phyloP scores from a whole-genome alignment of 2,888 invertebrate genomes.

The Rhabditophanes sp. region DNA sequence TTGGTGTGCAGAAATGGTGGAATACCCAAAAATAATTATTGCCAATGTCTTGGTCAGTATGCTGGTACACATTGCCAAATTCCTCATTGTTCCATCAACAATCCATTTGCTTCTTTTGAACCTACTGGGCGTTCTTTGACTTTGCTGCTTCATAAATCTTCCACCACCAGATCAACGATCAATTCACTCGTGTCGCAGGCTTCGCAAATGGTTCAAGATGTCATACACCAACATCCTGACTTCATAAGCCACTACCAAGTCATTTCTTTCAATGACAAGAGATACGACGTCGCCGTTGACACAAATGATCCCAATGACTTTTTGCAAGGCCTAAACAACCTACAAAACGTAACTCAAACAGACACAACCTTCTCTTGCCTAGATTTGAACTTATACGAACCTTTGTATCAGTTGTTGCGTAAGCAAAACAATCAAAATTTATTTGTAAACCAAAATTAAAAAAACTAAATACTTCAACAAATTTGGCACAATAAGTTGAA shows the following conservation, averaged over 20 bases:
- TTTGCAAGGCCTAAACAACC: constrained; percentile 2
- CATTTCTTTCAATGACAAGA: constrained; percentile 4
- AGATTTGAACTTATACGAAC: constrained; percentile 1
- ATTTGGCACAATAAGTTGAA: too few relatives aligned
- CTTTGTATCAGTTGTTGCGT: constrained; percentile 3
- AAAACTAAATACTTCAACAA: too few relatives aligned
- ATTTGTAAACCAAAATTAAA: too few relatives aligned
- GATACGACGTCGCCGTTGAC: constrained; percentile 2
- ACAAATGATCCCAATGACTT: constrained; percentile 6
- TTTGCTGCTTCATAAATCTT: constrained; percentile 3
- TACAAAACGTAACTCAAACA: too few relatives aligned
- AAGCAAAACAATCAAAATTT: too few relatives aligned
- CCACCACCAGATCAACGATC: too few relatives aligned
- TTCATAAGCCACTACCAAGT: constrained; percentile 7
- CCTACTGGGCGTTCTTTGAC: constrained; percentile 1
- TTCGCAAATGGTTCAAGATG: constrained; percentile 1
- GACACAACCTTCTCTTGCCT: neutral
- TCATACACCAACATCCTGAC: constrained; percentile 2
- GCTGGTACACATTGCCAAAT: constrained; percentile 1
- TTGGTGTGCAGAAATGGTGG: constrained; percentile 4
- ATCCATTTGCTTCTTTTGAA: neutral
- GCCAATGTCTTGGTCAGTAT: constrained; percentile 1
- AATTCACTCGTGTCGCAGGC: too few relatives aligned
- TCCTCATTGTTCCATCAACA: neutral
- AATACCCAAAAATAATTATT: neutral